Evolutionary conservation across 2,888 invertebrate genomes (phyloP).

Genomic region (Maniola hyperantus): DNA sequence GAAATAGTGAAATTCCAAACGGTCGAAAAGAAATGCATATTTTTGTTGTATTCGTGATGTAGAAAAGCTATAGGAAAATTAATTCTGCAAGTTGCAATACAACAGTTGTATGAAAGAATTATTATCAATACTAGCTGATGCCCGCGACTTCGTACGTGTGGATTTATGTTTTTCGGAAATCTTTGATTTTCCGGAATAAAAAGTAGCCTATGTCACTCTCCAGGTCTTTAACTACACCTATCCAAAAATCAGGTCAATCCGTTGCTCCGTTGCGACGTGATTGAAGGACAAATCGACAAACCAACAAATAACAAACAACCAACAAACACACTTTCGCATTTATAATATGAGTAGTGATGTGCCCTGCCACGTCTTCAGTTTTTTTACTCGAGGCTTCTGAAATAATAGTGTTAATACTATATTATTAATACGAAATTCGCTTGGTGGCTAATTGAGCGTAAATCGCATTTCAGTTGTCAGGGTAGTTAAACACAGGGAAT

Average conservation of each 20-base stretch:
- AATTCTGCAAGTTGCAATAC: background rate
- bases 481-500: background rate
- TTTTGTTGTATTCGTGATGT: slow-evolving; percentile 9
- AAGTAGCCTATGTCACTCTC: background rate
- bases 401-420: too few relatives aligned
- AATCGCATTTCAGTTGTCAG: background rate
- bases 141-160: background rate
- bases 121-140: background rate
- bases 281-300: background rate
- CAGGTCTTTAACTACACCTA: background rate
- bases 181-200: too few relatives aligned
- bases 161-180: too few relatives aligned
- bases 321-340: background rate
- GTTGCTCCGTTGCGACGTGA: background rate
- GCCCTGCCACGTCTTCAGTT: too few relatives aligned
- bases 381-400: too few relatives aligned
- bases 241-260: background rate
- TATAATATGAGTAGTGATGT: too few relatives aligned
- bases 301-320: too few relatives aligned
- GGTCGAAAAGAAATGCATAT: slow-evolving; percentile 14
- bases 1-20: slow-evolving; percentile 30
- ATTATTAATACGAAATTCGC: background rate
- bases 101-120: background rate
- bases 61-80: background rate
- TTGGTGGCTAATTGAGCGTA: background rate